A percentile compares a stretch with the other conserved stretches of the same genome.
phyloP scores from a whole-genome alignment of 2,888 invertebrate species.

The Thymelicus sylvestris region DNA sequence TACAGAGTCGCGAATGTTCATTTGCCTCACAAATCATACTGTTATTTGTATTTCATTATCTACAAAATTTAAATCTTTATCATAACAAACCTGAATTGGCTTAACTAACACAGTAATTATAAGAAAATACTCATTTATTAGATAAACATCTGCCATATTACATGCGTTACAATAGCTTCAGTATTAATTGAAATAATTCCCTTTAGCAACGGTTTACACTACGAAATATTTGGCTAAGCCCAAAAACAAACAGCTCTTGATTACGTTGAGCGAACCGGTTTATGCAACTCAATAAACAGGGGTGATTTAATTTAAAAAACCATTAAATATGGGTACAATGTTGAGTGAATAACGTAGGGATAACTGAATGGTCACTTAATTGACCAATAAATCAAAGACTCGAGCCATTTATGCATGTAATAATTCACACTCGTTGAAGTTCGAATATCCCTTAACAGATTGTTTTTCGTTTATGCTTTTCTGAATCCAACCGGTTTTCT shows the following conservation, averaged over 20 bases:
- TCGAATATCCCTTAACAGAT: conserved; percentile 63
- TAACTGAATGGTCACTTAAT: conserved; percentile 79
- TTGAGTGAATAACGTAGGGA: conserved; percentile 41
- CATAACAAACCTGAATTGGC: conserved; percentile 21
- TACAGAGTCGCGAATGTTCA: too few species aligned
- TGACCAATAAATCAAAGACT: conserved; percentile 75
- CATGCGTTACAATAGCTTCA: conserved; percentile 49
- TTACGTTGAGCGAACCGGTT: conserved; percentile 71
- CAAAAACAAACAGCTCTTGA: conserved; percentile 79
- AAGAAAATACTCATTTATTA: conserved; percentile 46
- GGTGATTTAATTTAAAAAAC: conserved; percentile 72
- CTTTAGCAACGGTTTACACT: conserved; percentile 42
- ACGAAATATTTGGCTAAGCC: conserved; percentile 66
- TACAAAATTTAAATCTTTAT: conserved; percentile 7
- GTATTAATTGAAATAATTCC: conserved; percentile 46
- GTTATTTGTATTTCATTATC: conserved; percentile 20
- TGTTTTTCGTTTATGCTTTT: conserved; percentile 48
- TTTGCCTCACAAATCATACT: background rate
- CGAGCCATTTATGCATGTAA: conserved; percentile 53
- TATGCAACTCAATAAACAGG: conserved; percentile 54
- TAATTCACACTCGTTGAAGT: conserved; percentile 49
- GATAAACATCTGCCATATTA: conserved; percentile 67
- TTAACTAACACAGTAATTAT: conserved; percentile 40
- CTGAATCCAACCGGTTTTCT: conserved; percentile 62
- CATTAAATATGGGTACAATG: conserved; percentile 54